phyloP scores from a whole-genome alignment of 2,888 invertebrate genomes.

The Eurois occulta region DNA sequence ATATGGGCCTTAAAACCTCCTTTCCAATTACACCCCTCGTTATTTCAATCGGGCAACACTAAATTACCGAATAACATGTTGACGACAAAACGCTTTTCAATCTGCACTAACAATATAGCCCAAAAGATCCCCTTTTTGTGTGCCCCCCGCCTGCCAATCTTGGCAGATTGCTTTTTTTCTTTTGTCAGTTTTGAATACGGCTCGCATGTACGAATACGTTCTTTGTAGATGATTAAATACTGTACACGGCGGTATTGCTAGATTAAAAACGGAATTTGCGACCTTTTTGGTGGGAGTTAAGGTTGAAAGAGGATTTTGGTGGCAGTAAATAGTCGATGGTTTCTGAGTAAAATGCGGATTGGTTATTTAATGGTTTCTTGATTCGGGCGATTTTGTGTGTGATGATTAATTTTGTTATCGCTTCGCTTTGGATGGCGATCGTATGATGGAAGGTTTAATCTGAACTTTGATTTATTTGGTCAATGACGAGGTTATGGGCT shows the following conservation, averaged over 20 bases:
- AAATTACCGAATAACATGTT: conserved; percentile 90
- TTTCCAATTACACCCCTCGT: conserved; percentile 86
- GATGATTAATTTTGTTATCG: conserved; percentile 86
- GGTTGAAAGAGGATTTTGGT: conserved; percentile 58
- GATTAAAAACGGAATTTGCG: conserved; percentile 69
- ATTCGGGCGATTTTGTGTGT: conserved; percentile 82
- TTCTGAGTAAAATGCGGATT: conserved; percentile 81
- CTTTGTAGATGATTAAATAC: conserved; percentile 90
- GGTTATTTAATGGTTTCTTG: conserved; percentile 90
- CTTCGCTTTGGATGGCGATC: conserved; percentile 68
- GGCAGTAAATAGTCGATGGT: conserved; percentile 59
- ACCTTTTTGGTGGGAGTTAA: conserved; percentile 71
- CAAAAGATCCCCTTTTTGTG: conserved; percentile 69
- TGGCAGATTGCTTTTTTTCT: conserved; percentile 90
- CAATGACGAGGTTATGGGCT: conserved; percentile 8
- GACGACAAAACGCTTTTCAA: conserved; percentile 90
- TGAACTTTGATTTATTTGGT: conserved; percentile 43
- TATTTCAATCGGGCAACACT: conserved; percentile 87
- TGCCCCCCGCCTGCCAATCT: conserved; percentile 89
- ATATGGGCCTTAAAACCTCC: conserved; percentile 82
- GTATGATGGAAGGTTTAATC: conserved; percentile 58
- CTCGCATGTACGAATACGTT: conserved; percentile 84
- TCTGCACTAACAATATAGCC: conserved; percentile 85
- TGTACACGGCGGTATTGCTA: conserved; percentile 73
- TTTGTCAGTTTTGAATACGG: conserved; percentile 90